Conservation (phyloP, 2,113 vertebrate genomes). For the Sander lucioperca region DNA sequence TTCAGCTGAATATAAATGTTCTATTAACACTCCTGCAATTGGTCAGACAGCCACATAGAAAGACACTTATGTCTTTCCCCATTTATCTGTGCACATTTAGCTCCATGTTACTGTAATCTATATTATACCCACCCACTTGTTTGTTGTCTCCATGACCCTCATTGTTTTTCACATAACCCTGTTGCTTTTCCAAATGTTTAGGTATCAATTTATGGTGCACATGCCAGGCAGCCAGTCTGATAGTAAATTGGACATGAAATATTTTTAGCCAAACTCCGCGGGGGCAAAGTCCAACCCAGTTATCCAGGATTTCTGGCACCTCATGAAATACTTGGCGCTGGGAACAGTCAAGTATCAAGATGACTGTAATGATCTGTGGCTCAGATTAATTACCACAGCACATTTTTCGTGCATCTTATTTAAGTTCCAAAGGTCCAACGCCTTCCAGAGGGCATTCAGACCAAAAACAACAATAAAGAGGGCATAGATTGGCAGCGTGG, state of each 20-base stretch:
- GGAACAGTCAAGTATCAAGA: conserved; percentile 15
- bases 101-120: background rate
- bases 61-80: background rate
- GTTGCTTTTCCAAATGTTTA: background rate
- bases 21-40: background rate
- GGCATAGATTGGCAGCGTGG: background rate
- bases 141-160: background rate
- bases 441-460: background rate
- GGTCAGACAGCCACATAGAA: conserved; percentile 8
- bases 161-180: background rate
- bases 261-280: background rate
- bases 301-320: conserved; percentile 19
- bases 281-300: conserved; percentile 41
- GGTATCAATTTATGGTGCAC: background rate
- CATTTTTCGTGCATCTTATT: conserved; percentile 48
- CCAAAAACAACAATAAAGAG: too few species aligned
- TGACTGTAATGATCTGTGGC: conserved; percentile 8
- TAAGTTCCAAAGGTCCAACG: conserved; percentile 67
- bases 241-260: conserved; percentile 34
- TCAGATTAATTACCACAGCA: conserved; percentile 34
- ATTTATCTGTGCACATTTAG: background rate
- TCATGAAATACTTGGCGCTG: conserved; percentile 25
- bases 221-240: conserved; percentile 15
- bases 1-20: conserved; percentile 20
- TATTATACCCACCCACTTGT: background rate